A percentile compares a stretch with the other conserved stretches of the same genome.
These are phyloP conservation scores for Prionace glauca DNA, from an alignment of 2,797 vertebrate species.

Conservation along the genomic window DNA sequence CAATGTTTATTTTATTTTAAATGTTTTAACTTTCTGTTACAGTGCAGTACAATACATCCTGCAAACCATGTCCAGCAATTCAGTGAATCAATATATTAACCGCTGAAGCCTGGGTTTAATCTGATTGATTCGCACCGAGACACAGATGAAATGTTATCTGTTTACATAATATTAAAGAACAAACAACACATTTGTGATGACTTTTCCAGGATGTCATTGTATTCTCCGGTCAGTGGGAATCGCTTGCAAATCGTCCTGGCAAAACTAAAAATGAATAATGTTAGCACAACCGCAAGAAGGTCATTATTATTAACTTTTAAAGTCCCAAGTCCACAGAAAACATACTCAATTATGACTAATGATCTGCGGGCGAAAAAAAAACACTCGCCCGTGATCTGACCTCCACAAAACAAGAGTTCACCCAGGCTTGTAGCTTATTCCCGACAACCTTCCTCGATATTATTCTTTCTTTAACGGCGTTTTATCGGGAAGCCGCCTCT, in stretches of 20 bases:
- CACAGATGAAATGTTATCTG: conserved; percentile 26
- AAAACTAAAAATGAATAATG: conserved; percentile 60
- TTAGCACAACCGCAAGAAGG: conserved; percentile 64
- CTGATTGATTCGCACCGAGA: conserved; percentile 10
- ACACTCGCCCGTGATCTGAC: conserved; percentile 46
- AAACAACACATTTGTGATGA: conserved; percentile 20
- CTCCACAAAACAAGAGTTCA: conserved; percentile 42
- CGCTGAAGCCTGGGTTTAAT: neutral
- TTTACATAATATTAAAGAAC: conserved; percentile 27
- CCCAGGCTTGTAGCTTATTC: conserved; percentile 39
- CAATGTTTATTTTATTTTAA: conserved; percentile 20
- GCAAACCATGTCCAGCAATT: neutral
- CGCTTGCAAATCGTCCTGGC: conserved; percentile 24
- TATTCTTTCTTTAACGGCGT: neutral
- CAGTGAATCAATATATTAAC: conserved; percentile 25
- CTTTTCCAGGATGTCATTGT: conserved; percentile 9
- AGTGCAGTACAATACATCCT: conserved; percentile 16
- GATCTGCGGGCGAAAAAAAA: conserved; percentile 53
- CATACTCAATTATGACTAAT: conserved; percentile 64
- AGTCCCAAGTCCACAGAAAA: conserved; percentile 60
- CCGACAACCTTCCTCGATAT: conserved; percentile 33
- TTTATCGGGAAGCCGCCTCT: neutral
- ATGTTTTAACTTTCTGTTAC: conserved; percentile 11
- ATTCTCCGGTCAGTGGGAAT: neutral
- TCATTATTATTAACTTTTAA: conserved; percentile 64